Base-by-base conservation (phyloP, 2,888 invertebrate species). In the Eugnorisma glareosa region DNA sequence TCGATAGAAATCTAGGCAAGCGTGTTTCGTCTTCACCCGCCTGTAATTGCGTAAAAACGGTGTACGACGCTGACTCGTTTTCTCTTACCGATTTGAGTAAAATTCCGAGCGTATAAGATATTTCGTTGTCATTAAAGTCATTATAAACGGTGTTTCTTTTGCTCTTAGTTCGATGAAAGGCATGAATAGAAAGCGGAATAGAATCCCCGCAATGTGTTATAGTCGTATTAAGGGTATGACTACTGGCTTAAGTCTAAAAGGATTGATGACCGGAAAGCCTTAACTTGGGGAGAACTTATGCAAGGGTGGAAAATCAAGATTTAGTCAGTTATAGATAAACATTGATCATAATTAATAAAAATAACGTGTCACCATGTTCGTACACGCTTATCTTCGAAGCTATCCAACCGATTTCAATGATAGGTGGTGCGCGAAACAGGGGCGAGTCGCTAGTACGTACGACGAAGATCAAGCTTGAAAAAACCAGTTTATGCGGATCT, bases 1-100 rank as follows among this genome's bases (percentile, higher is more conserved):
- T 63, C 48, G 79, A 40, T 86, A 88, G 81, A 86, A 88, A 87
- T 88, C 88, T 84, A 88, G 86, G 79, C 75, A 81, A 87, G 77
- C 80, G 51, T 75, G 87, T 86, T 88, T 86, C 71, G 63, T 86
- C 84, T 88, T 82, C 78, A 77, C 75, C 81, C 73, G 59, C 7
- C 73, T 74, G 69, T 77, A 81, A 88, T 86, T 76, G 76, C 76
- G 74, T 83, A 86, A 88, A 86, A 86, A 88, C 83, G 35, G 66
- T 61, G 78, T 72, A 66, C 71, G 57, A 61, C 64, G 67, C 18
- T 31, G 35, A 63, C 72, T 15, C 13, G 78, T 77, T 83, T 84
- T 85, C 81, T 86, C 76, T 72, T 73, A 28, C 57, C 43, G 61
- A 79, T 83, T 77, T 64, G 64, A 71, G 70, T n/a, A 48, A 81